phyloP scores from a whole-genome alignment of 1,140 invertebrate species.

The Planococcus citri region DNA sequence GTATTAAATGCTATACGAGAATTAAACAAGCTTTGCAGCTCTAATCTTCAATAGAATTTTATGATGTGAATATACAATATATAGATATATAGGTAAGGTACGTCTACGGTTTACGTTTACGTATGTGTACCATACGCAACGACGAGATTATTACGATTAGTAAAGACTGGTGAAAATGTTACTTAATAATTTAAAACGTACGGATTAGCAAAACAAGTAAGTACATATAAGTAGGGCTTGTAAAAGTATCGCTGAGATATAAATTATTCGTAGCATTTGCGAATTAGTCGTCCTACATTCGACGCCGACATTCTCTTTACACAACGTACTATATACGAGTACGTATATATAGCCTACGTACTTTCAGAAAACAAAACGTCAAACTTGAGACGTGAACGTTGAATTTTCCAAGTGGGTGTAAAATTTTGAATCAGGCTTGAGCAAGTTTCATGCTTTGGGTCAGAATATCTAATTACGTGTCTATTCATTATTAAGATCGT shows the following conservation, averaged over 20 bases:
- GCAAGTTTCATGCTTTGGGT: too few relatives aligned
- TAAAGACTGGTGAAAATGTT: neutral
- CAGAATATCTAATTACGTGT: too few relatives aligned
- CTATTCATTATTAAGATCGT: too few relatives aligned
- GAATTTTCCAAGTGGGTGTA: too few relatives aligned
- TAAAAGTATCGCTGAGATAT: neutral
- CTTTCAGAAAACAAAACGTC: too few relatives aligned
- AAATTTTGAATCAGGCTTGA: too few relatives aligned
- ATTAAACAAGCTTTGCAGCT: neutral
- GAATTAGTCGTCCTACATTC: neutral
- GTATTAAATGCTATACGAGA: neutral
- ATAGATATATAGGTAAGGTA: too few relatives aligned
- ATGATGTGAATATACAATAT: conserved; percentile 7
- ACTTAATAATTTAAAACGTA: conserved; percentile 4
- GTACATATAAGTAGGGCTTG: neutral
- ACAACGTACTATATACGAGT: too few relatives aligned
- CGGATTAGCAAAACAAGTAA: neutral
- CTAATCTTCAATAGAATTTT: neutral
- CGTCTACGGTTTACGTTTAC: too few relatives aligned
- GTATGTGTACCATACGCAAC: too few relatives aligned
- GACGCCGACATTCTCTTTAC: too few relatives aligned
- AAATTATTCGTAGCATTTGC: neutral
- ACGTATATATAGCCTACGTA: too few relatives aligned
- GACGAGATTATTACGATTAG: neutral
- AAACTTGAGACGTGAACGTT: neutral